Evolutionary conservation across 2,888 invertebrate genomes (phyloP).

Genomic region (Heteropelma amictum): DNA sequence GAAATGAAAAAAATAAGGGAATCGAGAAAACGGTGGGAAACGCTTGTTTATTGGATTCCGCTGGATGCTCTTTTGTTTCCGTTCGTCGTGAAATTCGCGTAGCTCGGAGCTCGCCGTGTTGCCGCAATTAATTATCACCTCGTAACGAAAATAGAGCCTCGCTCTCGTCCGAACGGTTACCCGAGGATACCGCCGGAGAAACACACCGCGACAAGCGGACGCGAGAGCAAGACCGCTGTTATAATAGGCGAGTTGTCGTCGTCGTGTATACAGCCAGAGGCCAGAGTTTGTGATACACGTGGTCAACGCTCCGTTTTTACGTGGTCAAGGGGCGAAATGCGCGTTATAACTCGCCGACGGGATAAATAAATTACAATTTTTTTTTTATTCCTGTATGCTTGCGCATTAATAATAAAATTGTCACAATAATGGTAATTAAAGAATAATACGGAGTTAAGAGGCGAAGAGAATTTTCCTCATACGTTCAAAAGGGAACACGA

Average conservation of each 20-base stretch:
- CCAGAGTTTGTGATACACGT: constrained; percentile 28
- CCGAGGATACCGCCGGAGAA: constrained; percentile 21
- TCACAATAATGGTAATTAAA: no score
- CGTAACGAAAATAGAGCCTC: constrained; percentile 16
- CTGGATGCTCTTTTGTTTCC: neutral
- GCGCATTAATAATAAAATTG: no score
- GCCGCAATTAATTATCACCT: constrained; percentile 36
- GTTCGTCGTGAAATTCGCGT: neutral
- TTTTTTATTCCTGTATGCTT: no score
- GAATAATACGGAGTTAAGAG: no score
- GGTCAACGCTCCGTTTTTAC: constrained; percentile 52
- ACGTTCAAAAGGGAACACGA: no score
- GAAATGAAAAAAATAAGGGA: no score
- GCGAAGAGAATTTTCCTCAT: no score
- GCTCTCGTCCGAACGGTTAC: neutral
- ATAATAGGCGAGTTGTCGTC: constrained; percentile 50
- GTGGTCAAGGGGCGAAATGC: constrained; percentile 53
- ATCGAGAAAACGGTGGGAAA: no score
- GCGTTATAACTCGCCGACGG: constrained; percentile 27
- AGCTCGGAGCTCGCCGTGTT: neutral
- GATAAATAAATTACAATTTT: constrained; percentile 46
- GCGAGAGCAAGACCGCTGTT: constrained; percentile 33
- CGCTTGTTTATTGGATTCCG: neutral
- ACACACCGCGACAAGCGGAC: constrained; percentile 23
- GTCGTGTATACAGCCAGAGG: constrained; percentile 43